These are phyloP conservation scores for Ahaetulla prasina DNA, from an alignment of 2,113 vertebrate species.

Conservation along the genomic window DNA sequence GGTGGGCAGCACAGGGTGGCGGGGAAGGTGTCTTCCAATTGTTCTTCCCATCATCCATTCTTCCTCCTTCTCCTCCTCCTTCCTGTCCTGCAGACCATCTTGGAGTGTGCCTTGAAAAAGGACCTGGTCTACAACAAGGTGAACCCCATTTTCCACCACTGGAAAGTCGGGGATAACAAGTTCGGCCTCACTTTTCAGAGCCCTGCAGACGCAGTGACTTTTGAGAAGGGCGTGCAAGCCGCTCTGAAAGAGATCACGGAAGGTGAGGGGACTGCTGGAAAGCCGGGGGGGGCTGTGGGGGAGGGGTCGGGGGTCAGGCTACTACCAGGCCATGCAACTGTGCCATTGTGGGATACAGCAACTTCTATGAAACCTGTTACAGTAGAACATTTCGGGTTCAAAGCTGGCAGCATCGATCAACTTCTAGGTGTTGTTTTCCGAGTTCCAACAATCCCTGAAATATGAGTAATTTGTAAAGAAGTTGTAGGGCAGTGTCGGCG, in stretches of 20 bases:
- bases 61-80: not conserved
- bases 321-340: not conserved
- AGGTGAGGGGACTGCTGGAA: conserved; percentile 64
- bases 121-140: conserved; percentile 91
- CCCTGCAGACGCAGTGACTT: conserved; percentile 84
- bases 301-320: too few species aligned
- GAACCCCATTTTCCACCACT: conserved; percentile 93
- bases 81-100: conserved; percentile 73
- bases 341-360: too few species aligned
- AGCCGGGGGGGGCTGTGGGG: too few species aligned
- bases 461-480: not conserved
- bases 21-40: not conserved
- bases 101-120: conserved; percentile 83
- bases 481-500: too few species aligned
- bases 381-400: too few species aligned
- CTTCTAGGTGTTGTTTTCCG: not conserved
- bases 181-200: conserved; percentile 92
- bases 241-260: conserved; percentile 80
- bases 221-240: conserved; percentile 81
- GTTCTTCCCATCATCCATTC: not conserved
- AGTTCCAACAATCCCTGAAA: not conserved
- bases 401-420: not conserved
- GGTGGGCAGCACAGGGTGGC: fast-evolving
- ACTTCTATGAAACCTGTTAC: not conserved
- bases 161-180: conserved; percentile 86